Evolutionary conservation across 2,888 invertebrate genomes (phyloP).

Genomic region (Seira sanloemensis): DNA sequence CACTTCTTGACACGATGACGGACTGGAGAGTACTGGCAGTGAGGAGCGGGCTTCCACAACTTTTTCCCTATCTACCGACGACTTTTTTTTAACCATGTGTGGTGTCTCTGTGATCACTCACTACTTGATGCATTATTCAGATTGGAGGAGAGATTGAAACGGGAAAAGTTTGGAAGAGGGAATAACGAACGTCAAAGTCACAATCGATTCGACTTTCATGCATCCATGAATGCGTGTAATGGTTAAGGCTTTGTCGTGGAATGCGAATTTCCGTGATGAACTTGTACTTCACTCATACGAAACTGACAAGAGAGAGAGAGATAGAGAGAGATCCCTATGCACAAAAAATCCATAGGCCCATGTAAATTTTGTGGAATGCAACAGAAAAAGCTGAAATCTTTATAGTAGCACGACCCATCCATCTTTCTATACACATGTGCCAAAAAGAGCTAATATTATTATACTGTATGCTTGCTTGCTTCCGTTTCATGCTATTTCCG

Average conservation of each 20-base stretch:
- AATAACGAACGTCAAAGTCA: conserved; percentile 16
- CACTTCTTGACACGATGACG: conserved; percentile 24
- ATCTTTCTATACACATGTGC: no score
- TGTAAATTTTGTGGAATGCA: no score
- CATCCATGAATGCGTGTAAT: conserved; percentile 12
- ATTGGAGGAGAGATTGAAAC: not conserved
- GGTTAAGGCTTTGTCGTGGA: conserved; percentile 6
- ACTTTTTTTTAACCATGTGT: no score
- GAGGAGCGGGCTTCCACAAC: conserved; percentile 13
- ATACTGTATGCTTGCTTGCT: not conserved
- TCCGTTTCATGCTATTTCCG: conserved; percentile 48
- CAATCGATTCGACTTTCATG: conserved; percentile 16
- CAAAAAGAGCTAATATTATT: conserved; percentile 7
- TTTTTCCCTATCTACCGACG: no score
- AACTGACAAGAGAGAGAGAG: not conserved
- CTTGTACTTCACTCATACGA: conserved; percentile 29
- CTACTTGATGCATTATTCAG: no score
- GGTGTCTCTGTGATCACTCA: no score
- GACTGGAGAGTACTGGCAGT: conserved; percentile 16
- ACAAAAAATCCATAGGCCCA: no score
- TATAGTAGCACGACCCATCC: no score
- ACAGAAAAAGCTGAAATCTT: conserved; percentile 2
- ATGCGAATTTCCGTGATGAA: conserved; percentile 24
- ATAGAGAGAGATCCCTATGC: not conserved
- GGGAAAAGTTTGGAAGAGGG: conserved; percentile 7